Evolutionary conservation across 2,113 vertebrate species (phyloP), one percentile per base, ranked within the genome.

Genomic region (Tiliqua scincoides): DNA sequence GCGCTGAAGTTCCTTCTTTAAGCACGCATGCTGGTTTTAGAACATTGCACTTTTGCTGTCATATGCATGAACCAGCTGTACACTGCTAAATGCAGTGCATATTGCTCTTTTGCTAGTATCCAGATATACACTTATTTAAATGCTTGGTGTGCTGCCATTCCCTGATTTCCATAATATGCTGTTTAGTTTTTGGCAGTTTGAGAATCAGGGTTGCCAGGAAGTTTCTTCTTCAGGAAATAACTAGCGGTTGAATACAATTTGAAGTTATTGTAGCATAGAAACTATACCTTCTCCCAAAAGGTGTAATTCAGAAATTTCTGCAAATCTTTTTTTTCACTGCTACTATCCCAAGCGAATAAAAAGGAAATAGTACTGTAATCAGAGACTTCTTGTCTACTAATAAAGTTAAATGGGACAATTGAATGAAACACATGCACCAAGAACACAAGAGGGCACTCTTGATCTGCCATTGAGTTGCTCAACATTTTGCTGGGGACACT

Each of bases 401-500:
- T 91, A 87, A 85, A 87, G 86, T 88, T 52, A 76, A 83, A 52
- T 32, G 18, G 52, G 32, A 21, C 43, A 81, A 82, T 82, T 4
- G 6, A 35, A 27, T 61, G 17, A 8, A 54, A 65, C 57, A 30
- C 8, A 77, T 54, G 12, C 30, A 78, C 3, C 48, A 73, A 30
- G 40, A 20, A 6, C 4, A 0, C 12, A 1, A 0, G 14, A 84
- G 95, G 95, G 93, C 90, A 94, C 90, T 93, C 70, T 91, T 89
- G 62, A 89, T 88, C 89, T 89, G 52, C 18, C 40, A 4, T 82
- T 91, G 86, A 82, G 23, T 43, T 57, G 54, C 43, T 59, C 32
- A 75, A 11, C 11, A 2, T 40, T 12, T 12, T 0, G 18, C 5
- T 17, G 25, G 8, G 30, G 21, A 67, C 23, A 63, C 15, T 52